Conservation (phyloP, 2,888 invertebrate genomes). For the Nomada lathburiana region DNA sequence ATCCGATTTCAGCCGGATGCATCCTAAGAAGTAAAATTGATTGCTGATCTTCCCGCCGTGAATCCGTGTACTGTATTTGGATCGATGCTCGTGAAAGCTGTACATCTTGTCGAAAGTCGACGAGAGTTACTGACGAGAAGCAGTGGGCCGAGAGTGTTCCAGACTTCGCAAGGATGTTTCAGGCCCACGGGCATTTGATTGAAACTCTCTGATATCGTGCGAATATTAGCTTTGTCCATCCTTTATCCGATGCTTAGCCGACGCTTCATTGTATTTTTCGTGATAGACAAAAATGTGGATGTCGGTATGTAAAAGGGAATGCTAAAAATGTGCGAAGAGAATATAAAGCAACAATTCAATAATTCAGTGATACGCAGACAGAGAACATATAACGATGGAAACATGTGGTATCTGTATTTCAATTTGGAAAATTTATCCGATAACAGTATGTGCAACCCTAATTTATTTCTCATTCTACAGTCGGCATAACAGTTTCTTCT, state of each 20-base stretch:
- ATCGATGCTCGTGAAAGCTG: background rate
- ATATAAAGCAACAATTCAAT: too few species aligned
- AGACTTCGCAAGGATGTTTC: background rate
- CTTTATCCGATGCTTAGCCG: background rate
- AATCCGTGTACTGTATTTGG: slow-evolving; percentile 1
- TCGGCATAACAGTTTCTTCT: too few species aligned
- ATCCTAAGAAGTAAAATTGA: slow-evolving; percentile 12
- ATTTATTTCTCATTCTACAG: too few species aligned
- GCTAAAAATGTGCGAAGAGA: too few species aligned
- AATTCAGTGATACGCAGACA: too few species aligned
- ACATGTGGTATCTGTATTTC: too few species aligned
- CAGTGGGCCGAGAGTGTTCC: background rate
- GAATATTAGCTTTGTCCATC: background rate
- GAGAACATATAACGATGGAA: too few species aligned
- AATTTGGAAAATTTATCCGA: too few species aligned
- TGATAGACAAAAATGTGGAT: too few species aligned
- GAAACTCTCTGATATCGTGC: background rate
- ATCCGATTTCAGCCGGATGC: slow-evolving; percentile 16
- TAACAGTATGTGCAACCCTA: too few species aligned
- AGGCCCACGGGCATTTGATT: background rate
- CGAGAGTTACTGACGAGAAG: background rate
- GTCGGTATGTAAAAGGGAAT: too few species aligned
- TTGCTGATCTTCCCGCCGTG: background rate
- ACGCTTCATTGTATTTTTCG: background rate
- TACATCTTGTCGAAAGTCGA: slow-evolving; percentile 4